A percentile compares a stretch with the other conserved stretches of the same genome.
Evolutionary conservation across 1,140 invertebrate species (phyloP).

Genomic region (Cataglyphis hispanica): DNA sequence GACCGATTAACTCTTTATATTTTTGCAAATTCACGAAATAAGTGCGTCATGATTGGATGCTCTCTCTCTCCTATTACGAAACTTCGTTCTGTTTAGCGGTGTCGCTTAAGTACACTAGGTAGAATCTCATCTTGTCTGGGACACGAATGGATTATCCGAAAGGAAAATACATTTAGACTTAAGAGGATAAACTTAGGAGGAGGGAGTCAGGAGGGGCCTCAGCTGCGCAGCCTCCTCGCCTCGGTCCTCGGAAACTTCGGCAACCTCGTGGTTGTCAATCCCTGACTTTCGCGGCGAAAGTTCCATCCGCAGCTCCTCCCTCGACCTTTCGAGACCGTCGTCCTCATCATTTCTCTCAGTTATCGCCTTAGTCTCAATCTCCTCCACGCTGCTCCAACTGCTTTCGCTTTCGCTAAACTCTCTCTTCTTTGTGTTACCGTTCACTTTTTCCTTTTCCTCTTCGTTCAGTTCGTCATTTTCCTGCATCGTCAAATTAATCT

Average conservation of each 20-base stretch:
- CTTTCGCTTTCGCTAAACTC: slow-evolving; percentile 79
- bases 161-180: slow-evolving; percentile 33
- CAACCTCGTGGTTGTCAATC: slow-evolving; percentile 40
- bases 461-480: slow-evolving; percentile 48
- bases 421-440: slow-evolving; percentile 51
- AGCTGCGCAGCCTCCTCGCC: slow-evolving; percentile 69
- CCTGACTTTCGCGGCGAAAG: slow-evolving; percentile 64
- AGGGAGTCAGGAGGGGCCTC: slow-evolving; percentile 75
- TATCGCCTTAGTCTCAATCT: slow-evolving; percentile 62
- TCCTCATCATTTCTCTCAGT: slow-evolving; percentile 56
- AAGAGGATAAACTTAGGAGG: slow-evolving; percentile 61
- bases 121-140: slow-evolving; percentile 15
- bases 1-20: slow-evolving; percentile 5
- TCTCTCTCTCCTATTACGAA: background rate
- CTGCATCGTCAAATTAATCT: slow-evolving; percentile 37
- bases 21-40: background rate
- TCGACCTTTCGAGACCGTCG: slow-evolving; percentile 41
- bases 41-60: background rate
- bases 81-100: background rate
- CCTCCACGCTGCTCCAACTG: slow-evolving; percentile 82
- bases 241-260: slow-evolving; percentile 56
- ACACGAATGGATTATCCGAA: slow-evolving; percentile 18
- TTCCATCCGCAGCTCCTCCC: slow-evolving; percentile 10
- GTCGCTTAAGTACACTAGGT: slow-evolving; percentile 24
- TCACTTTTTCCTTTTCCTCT: slow-evolving; percentile 54